Evolutionary conservation across 2,113 vertebrate species (phyloP).

Genomic region (Enhydra lutris): DNA sequence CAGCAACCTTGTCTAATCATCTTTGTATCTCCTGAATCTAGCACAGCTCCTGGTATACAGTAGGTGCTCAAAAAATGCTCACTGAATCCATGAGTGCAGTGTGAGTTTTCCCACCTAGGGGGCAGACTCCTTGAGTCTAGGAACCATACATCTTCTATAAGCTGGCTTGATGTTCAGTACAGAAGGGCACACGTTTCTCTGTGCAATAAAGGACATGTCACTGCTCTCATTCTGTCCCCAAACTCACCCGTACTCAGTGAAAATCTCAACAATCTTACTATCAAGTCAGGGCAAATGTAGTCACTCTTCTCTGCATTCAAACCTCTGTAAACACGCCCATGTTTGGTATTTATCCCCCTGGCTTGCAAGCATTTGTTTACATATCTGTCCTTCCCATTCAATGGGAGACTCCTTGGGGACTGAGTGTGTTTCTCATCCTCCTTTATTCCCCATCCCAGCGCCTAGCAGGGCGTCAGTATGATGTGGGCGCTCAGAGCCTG

Average conservation of each 20-base stretch:
- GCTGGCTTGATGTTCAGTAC: not conserved
- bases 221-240: not conserved
- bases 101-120: not conserved
- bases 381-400: constrained; percentile 38
- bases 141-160: not conserved
- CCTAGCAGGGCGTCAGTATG: not conserved
- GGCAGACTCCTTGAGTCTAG: not conserved
- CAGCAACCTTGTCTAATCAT: not conserved
- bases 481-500: not conserved
- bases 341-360: not conserved
- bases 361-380: not conserved
- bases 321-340: not conserved
- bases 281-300: not conserved
- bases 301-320: not conserved
- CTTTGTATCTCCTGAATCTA: not conserved
- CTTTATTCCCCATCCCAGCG: not conserved
- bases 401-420: not conserved
- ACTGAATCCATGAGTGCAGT: not conserved
- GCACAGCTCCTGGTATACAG: not conserved
- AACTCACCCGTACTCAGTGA: not conserved
- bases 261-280: not conserved
- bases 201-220: not conserved
- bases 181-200: not conserved
- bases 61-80: not conserved
- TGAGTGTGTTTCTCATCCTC: not conserved